Base-by-base conservation (phyloP, 2,113 vertebrate genomes). In the Ciconia maguari region DNA sequence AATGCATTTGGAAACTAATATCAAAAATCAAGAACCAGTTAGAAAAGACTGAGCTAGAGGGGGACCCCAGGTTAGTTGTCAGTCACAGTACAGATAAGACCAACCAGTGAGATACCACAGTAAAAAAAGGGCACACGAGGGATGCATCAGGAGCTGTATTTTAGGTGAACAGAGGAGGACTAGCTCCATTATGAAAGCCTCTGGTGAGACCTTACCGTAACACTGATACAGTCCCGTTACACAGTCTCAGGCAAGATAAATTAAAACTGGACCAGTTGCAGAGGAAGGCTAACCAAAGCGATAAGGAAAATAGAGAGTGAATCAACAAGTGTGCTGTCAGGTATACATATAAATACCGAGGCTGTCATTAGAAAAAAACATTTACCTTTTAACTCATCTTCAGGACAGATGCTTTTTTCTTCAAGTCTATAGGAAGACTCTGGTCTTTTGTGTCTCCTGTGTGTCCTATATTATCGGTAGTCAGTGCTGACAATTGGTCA, bases 1-100 rank as follows among this genome's bases (percentile, higher is more conserved):
- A 93, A 96, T 92, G 71, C 75, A 51, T 90, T 91, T 94, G 66
- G 93, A 93, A 96, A 91, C 66, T 85, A 94, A 85, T 95, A 94
- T 83, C 32, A 94, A 94, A 96, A 96, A 94, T 88, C 82, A 90
- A 29, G 78, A 85, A 77, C 58, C 46, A 32, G 55, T 82, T 89
- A 89, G 89, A 85, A 90, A 94, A 94, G 70, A 65, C 61, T 77
- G 62, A 95, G 44, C 82, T 94, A 10, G 58, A 51, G 13, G 54
- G 34, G n/a, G 46, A 76, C 8, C 32, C 34, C 51, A 54, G 78
- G 30, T 69, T 76, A 36, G 26, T 22, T 66, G 25, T 66, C 51
- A 80, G 87, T 52, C 54, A 86, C 49, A 51, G 36, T 20, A 62
- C 15, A 51, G 55, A 36, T 74, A 71, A 87, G n/a, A 76, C 51